Conservation (phyloP, 2,113 vertebrate genomes). For the Tapirus terrestris region DNA sequence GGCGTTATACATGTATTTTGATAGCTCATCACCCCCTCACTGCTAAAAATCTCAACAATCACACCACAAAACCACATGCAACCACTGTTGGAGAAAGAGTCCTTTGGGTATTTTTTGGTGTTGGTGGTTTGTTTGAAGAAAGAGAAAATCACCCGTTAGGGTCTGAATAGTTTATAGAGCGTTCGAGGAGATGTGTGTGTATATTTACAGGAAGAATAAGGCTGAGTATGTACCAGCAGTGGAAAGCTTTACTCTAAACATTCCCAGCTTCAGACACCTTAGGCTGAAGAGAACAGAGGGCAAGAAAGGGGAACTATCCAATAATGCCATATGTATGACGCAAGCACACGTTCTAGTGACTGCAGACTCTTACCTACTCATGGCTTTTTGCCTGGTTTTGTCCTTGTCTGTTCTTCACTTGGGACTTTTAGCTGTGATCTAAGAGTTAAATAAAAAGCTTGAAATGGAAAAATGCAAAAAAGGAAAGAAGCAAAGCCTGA, state of each 20-base stretch:
- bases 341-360: background rate
- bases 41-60: background rate
- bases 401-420: background rate
- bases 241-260: background rate
- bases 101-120: conserved; percentile 38
- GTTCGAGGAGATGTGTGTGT: background rate
- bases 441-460: conserved; percentile 47
- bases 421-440: background rate
- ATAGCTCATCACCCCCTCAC: background rate
- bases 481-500: background rate
- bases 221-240: background rate
- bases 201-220: background rate
- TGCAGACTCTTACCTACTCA: background rate
- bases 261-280: no score
- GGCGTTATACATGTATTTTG: background rate
- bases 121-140: conserved; percentile 43
- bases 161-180: background rate
- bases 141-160: background rate
- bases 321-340: fast-evolving
- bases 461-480: conserved; percentile 24
- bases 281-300: background rate
- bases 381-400: background rate
- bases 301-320: fast-evolving
- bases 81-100: background rate
- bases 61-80: background rate